Evolutionary conservation across 1,140 invertebrate species (phyloP), one percentile per base, ranked within the genome.

Genomic region (Pseudomyrmex cubaensis): DNA sequence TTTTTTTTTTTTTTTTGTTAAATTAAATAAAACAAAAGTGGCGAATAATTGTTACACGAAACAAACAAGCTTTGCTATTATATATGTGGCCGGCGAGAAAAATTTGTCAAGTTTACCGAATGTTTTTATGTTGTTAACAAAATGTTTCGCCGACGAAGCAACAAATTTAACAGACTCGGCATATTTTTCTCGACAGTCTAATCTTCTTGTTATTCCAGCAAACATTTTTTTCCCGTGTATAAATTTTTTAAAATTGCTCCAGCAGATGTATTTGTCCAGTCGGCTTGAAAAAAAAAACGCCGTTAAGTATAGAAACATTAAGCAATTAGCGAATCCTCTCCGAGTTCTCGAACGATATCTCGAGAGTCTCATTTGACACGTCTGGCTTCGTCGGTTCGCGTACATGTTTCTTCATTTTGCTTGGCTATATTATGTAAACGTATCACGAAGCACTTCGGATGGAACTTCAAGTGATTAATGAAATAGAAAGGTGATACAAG

Each of bases 401-500:
- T 46, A 12, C 63, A 44, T 46, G 25, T 67, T 69, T 12, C 35
- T 57, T 48, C 35, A 54, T 22, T 69, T 56, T 25, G 12, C 15
- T 48, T 52, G 20, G 10, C 13, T 63, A 44, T 5, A 80, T 78
- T 78, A 57, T 48, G 20, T 78, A 70, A 80, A 54, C 76, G 44
- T 57, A 59, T 70, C 76, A 70, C 64, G 64, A 48, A 80, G 54
- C 56, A n/a, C 20, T 12, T 35, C 35, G 35, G 64, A 46, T 20
- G 20, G 20, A 78, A 78, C 35, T 25, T 25, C 35, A 12, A 44
- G 8, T 63, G 64, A 25, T 78, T 80, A 70, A 80, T 54, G 64
- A 80, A 80, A 54, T 59, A 48, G 74, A 54, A 76, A 76, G 64
- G 75, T 69, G 76, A 62, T 70, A 48, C 44, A 70, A 70, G 44